Percentiles rank a stretch among this genome's conserved stretches.
Evolutionary conservation across 2,797 vertebrate species (phyloP).

Genomic region (Melopsittacus undulatus): DNA sequence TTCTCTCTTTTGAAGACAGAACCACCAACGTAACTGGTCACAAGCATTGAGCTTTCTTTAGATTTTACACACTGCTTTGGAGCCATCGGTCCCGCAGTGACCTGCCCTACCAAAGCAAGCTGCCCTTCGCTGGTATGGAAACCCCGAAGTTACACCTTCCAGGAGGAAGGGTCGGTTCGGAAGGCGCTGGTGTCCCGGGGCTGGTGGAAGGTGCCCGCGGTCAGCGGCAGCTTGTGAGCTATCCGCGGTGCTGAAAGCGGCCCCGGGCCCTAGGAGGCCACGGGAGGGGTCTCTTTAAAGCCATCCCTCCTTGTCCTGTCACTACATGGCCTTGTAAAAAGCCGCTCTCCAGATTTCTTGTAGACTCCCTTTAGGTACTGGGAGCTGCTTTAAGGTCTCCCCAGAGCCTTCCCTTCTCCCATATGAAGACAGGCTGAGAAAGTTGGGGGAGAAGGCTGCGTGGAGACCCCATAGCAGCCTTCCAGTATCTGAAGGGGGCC

Average conservation of each 20-base stretch:
- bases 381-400: neutral
- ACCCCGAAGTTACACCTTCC: fast-evolving
- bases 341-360: neutral
- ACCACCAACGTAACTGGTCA: fast-evolving
- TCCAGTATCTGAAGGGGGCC: too few species aligned
- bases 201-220: fast-evolving
- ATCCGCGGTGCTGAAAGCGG: neutral
- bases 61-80: neutral
- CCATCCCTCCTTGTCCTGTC: neutral
- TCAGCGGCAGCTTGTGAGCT: neutral
- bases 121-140: neutral
- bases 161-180: fast-evolving
- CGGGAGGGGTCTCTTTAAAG: neutral
- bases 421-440: too few species aligned
- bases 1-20: neutral
- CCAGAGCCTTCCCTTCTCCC: neutral
- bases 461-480: too few species aligned
- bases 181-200: fast-evolving
- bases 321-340: neutral
- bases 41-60: fast-evolving
- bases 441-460: too few species aligned
- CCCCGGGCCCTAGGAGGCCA: neutral
- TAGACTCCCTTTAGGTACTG: neutral
- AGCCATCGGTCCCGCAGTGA: fast-evolving
- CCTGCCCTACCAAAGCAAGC: fast-evolving